These are phyloP conservation scores for Mnemiopsis leidyi DNA, from an alignment of 37 sponge, comb jelly and placozoan genomes.

Conservation along the genomic window DNA sequence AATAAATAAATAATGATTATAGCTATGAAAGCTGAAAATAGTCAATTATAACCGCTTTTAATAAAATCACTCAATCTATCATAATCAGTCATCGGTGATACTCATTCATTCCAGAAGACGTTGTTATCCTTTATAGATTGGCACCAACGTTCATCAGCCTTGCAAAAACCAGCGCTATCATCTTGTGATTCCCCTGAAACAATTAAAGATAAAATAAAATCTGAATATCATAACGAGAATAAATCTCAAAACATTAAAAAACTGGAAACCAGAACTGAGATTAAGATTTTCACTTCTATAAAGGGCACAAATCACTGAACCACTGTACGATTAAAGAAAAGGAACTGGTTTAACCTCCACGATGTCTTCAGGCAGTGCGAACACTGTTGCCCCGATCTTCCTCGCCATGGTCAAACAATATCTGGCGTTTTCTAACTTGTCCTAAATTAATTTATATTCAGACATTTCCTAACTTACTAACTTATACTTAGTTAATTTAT, in stretches of 20 bases:
- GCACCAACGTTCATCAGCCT: conserved; percentile 50
- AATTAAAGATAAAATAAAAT: background rate
- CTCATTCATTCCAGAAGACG: background rate
- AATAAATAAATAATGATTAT: no score
- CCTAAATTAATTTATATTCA: no score
- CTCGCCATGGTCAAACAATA: conserved; percentile 62
- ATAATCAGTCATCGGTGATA: background rate
- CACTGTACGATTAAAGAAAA: no score
- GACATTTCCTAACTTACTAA: no score
- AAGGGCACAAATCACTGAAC: no score
- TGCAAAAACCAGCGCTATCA: background rate
- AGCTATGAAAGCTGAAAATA: no score
- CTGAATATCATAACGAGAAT: background rate
- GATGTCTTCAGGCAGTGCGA: conserved; percentile 62
- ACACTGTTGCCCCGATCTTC: conserved; percentile 56
- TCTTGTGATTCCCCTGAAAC: conserved; percentile 21
- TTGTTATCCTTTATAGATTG: background rate
- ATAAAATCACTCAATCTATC: no score
- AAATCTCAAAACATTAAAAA: no score
- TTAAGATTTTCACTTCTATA: no score
- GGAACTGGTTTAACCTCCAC: conserved; percentile 12
- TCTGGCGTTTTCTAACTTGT: conserved; percentile 17
- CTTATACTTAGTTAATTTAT: no score
- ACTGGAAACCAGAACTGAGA: no score
- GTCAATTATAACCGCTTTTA: no score